Percentiles rank a stretch among this genome's conserved stretches.
Evolutionary conservation across 2,797 vertebrate genomes (phyloP).

Genomic region (Cuniculus paca): DNA sequence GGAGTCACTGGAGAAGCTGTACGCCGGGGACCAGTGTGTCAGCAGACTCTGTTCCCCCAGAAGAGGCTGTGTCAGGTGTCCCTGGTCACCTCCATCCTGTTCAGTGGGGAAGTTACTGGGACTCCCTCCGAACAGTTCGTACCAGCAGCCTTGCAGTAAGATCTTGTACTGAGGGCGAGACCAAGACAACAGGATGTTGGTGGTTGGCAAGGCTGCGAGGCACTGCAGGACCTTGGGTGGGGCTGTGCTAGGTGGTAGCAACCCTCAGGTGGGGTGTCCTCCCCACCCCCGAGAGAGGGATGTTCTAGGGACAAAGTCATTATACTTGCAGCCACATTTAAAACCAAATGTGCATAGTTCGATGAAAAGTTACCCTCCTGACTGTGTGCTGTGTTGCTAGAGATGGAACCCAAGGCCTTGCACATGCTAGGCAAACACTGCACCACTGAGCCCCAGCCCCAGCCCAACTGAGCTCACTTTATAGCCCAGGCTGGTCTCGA

Average conservation of each 20-base stretch:
- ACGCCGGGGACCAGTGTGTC: slow-evolving; percentile 91
- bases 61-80: slow-evolving; percentile 93
- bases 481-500: too few species aligned
- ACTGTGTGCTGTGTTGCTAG: background rate
- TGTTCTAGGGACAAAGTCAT: background rate
- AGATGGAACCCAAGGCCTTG: background rate
- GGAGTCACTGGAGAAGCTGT: slow-evolving; percentile 92
- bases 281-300: too few species aligned
- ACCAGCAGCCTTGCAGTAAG: slow-evolving; percentile 96
- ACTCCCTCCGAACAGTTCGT: slow-evolving; percentile 95
- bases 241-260: background rate
- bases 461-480: background rate
- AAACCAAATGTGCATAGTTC: background rate
- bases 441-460: background rate
- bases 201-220: background rate
- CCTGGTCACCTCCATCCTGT: slow-evolving; percentile 92
- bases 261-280: too few species aligned
- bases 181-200: rapidly evolving
- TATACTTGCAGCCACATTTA: background rate
- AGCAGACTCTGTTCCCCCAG: slow-evolving; percentile 95
- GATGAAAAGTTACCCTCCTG: background rate
- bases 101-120: slow-evolving; percentile 94
- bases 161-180: slow-evolving; percentile 94
- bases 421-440: background rate
- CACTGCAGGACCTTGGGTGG: rapidly evolving